Evolutionary conservation across 2,113 vertebrate species (phyloP), one percentile per base, ranked within the genome.

Genomic region (Takifugu bimaculatus): DNA sequence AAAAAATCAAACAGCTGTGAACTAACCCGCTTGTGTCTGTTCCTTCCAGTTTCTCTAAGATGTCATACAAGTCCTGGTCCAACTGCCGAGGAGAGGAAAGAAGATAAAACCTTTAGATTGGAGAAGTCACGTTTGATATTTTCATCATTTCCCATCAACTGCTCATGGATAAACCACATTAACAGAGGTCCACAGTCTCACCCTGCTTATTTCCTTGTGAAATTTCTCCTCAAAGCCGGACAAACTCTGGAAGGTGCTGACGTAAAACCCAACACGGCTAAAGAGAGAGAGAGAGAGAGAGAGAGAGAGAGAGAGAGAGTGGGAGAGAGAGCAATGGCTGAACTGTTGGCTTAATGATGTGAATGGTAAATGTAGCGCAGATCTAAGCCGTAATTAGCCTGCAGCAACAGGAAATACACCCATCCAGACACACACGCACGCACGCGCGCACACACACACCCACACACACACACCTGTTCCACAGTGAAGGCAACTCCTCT

Each of bases 221-320:
- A 99, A 99, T 87, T 98, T 99, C 81, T 98, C 97, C 77, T 97
- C 95, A 76, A 99, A 91, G 49, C 95, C 95, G 0, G 96, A 92
- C 72, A 99, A 93, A 87, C 94, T 99, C 92, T 99, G 96, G 90
- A 98, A 99, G 63, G 96, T 99, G 92, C 98, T 99, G 88, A 99
- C 95, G 0, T 99, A 99, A 87, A 99, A 99, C 72, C 96, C 96
- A 75, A 99, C 96, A 58, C 97, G 97, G 87, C 97, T 99, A 75
- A 1, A 83, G 26, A 27, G 53, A 48, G 45, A 47, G 12, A 51
- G n/a, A 67, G 39, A 58, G 59, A 43, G 13, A 65, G 27, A 54
- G 28, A 73, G 1, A 52, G 13, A 83, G 26, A 27, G 52, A 48
- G 43, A 47, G 12, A 51, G 13, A 59, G 42, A 57, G 59, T 35